A percentile compares a stretch with the other conserved stretches of the same genome.
phyloP scores from a whole-genome alignment of 37 sponge, comb jelly and placozoan species.

The Agelas oroides region DNA sequence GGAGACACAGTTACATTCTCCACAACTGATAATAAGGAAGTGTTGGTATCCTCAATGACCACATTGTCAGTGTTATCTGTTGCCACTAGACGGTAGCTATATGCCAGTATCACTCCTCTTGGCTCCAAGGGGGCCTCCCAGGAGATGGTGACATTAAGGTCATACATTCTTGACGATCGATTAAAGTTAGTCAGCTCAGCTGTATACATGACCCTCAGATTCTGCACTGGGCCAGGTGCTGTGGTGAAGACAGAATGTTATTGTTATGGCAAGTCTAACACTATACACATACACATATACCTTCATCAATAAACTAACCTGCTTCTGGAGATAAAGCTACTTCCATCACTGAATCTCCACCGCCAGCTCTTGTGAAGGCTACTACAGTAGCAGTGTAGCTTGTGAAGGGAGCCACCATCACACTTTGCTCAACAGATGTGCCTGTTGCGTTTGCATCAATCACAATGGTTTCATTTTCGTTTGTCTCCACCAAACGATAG shows the following conservation, averaged over 20 bases:
- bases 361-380: neutral
- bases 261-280: too few relatives aligned
- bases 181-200: neutral
- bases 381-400: constrained; percentile 25
- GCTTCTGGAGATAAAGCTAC: constrained; percentile 24
- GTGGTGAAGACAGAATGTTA: neutral
- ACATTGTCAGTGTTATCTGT: too few relatives aligned
- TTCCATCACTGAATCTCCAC: neutral
- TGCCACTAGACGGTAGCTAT: neutral
- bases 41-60: too few relatives aligned
- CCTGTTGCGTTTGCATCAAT: too few relatives aligned
- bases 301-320: constrained; percentile 7
- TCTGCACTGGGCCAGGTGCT: constrained; percentile 25
- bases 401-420: constrained; percentile 8
- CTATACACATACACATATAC: too few relatives aligned
- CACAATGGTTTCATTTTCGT: too few relatives aligned
- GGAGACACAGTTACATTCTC: constrained; percentile 9
- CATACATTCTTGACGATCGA: neutral
- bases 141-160: neutral
- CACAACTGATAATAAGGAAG: too few relatives aligned
- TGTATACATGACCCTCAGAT: neutral
- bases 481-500: too few relatives aligned
- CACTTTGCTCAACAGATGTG: neutral
- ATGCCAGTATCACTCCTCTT: constrained; percentile 52
- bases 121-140: constrained; percentile 53